Evolutionary conservation across 2,888 invertebrate genomes (phyloP), one percentile per base, ranked within the genome.

Genomic region (Empis livida): DNA sequence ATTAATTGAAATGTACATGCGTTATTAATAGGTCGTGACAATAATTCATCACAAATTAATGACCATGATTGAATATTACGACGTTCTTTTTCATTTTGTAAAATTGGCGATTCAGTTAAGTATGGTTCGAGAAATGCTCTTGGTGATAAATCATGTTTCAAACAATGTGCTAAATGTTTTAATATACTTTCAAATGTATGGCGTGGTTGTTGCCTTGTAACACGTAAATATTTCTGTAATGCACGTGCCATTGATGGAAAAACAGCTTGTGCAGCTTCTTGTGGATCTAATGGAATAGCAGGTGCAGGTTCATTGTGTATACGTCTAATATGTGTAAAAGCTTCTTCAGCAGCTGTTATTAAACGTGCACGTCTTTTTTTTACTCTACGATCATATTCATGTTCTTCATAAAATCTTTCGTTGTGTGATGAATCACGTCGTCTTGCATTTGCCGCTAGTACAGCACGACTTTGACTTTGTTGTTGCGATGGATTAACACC

Each of bases 341-440:
- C 95, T 63, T 99, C 97, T 68, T 99, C 97, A 0, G 95, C 88
- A 1, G 96, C 93, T 2, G 90, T 86, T 47, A 95, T 80, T 38
- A 99, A 75, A 16, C 97, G 74, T 5, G 96, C 94, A 49, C 84
- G 77, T 0, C 96, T 75, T 68, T 96, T 96, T 60, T 89, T 79
- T 48, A 96, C 93, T 48, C 95, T 75, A 5, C 94, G 73, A 62
- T 94, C 94, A 59, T 94, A 92, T 70, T 99, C 97, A 61, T 94
- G 89, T 70, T 99, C 97, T 67, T 97, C 96, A 69, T 97, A 95
- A 71, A 97, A 95, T 32, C 93, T 77, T 71, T 97, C 97, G 71
- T 96, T 96, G 73, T 96, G 96, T 53, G 91, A 87, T 0, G 93
- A 89, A 56, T 94, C 79, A 27, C 93, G 77, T 2, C 93, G 77